Conservation (phyloP, 2,888 invertebrate genomes). For the Adelphocoris suturalis region DNA sequence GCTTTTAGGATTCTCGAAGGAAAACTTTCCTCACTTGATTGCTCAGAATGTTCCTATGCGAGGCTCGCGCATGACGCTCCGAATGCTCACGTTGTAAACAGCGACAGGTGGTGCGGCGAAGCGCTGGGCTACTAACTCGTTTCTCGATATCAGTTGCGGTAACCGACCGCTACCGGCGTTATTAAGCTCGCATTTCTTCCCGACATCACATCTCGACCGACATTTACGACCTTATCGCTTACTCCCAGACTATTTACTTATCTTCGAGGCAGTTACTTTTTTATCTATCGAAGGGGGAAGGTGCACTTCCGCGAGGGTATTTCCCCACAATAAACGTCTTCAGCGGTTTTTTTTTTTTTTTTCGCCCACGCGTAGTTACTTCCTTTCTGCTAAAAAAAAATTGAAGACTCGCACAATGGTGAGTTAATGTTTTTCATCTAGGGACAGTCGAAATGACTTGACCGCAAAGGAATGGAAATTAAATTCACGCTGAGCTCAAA, state of each 20-base stretch:
- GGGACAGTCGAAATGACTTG: not conserved
- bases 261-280: slow-evolving; percentile 12
- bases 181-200: slow-evolving; percentile 53
- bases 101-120: slow-evolving; percentile 36
- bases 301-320: not conserved
- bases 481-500: not conserved
- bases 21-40: not conserved
- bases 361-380: not conserved
- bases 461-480: not conserved
- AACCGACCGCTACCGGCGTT: slow-evolving; percentile 38
- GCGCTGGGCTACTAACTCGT: slow-evolving; percentile 28
- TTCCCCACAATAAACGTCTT: not conserved
- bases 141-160: slow-evolving; percentile 34
- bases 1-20: not conserved
- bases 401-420: not conserved
- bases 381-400: not conserved
- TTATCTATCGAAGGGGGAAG: slow-evolving; percentile 32
- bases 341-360: not conserved
- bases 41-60: not conserved
- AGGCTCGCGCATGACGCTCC: not conserved
- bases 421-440: slow-evolving; percentile 11
- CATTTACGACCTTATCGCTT: slow-evolving; percentile 31
- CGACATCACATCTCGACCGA: slow-evolving; percentile 17
- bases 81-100: not conserved
- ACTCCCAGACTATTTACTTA: slow-evolving; percentile 40